Evolutionary conservation across 2,113 vertebrate species (phyloP).

Genomic region (Rattus rattus): DNA sequence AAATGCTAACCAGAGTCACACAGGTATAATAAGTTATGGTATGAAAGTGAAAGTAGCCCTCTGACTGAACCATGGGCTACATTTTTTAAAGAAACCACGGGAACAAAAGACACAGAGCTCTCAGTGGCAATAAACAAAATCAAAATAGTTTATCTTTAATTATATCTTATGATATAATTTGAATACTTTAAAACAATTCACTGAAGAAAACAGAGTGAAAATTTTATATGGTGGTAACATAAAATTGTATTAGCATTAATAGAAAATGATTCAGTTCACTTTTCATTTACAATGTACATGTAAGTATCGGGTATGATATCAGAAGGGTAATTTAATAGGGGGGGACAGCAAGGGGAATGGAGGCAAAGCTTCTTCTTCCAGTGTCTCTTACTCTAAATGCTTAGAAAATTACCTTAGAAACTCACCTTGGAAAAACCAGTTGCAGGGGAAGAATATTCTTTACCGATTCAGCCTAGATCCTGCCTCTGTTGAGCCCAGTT

Average conservation of each 20-base stretch:
- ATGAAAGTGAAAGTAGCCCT: slow-evolving; percentile 57
- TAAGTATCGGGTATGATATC: neutral
- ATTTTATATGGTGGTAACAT: slow-evolving; percentile 49
- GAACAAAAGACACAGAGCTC: slow-evolving; percentile 26
- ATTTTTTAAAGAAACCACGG: neutral
- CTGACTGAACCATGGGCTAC: slow-evolving; percentile 7
- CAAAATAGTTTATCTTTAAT: slow-evolving; percentile 64
- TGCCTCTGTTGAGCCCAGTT: slow-evolving; percentile 20
- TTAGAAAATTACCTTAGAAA: slow-evolving; percentile 9
- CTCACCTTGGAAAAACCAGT: slow-evolving; percentile 49
- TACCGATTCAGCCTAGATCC: slow-evolving; percentile 31
- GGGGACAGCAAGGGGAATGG: neutral
- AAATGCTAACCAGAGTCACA: slow-evolving; percentile 49
- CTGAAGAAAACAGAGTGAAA: slow-evolving; percentile 25
- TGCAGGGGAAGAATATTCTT: slow-evolving; percentile 34
- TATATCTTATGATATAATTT: slow-evolving; percentile 44
- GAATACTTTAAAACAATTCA: slow-evolving; percentile 56
- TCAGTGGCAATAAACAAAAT: slow-evolving; percentile 60
- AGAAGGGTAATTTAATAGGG: slow-evolving; percentile 39
- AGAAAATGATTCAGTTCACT: slow-evolving; percentile 16
- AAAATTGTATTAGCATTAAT: slow-evolving; percentile 58
- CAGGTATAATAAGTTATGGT: slow-evolving; percentile 23
- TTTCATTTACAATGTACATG: slow-evolving; percentile 39
- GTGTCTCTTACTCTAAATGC: slow-evolving; percentile 10
- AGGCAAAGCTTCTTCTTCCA: neutral